Evolutionary conservation across 2,888 invertebrate species (phyloP).

Genomic region (Andricus curvator): DNA sequence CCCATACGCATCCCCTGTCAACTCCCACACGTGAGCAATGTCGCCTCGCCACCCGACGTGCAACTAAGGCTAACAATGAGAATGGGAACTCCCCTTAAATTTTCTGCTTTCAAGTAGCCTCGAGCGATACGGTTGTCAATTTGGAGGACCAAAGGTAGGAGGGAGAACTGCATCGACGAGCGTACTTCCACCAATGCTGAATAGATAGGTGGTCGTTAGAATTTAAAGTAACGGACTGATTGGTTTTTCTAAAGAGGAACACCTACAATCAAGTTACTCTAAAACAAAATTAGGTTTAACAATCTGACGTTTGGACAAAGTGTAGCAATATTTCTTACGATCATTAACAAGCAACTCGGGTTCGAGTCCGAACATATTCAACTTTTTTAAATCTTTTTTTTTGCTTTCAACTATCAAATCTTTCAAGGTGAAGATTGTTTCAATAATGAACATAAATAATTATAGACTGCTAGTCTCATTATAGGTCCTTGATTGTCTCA

Average conservation of each 20-base stretch:
- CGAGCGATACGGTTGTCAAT: constrained; percentile 40
- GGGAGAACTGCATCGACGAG: background rate
- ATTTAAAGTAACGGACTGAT: background rate
- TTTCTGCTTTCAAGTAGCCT: constrained; percentile 42
- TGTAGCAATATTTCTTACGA: too few species aligned
- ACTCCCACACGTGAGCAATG: constrained; percentile 55
- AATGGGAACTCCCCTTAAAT: constrained; percentile 19
- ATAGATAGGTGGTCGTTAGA: background rate
- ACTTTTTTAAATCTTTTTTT: background rate
- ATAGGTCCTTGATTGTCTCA: background rate
- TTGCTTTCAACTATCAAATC: too few species aligned
- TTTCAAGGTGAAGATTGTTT: too few species aligned
- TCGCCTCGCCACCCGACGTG: constrained; percentile 53
- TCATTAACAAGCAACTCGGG: background rate
- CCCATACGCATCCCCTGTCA: constrained; percentile 52
- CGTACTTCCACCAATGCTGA: background rate
- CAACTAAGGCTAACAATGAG: constrained; percentile 42
- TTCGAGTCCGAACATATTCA: background rate
- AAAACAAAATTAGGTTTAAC: too few species aligned
- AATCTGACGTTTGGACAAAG: too few species aligned
- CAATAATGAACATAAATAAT: background rate
- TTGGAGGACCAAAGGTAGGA: constrained; percentile 40
- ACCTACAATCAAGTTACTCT: too few species aligned
- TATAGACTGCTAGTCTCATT: background rate
- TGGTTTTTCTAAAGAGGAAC: background rate